Conservation (phyloP, 2,797 vertebrate species). For the Pantherophis vulpinus region DNA sequence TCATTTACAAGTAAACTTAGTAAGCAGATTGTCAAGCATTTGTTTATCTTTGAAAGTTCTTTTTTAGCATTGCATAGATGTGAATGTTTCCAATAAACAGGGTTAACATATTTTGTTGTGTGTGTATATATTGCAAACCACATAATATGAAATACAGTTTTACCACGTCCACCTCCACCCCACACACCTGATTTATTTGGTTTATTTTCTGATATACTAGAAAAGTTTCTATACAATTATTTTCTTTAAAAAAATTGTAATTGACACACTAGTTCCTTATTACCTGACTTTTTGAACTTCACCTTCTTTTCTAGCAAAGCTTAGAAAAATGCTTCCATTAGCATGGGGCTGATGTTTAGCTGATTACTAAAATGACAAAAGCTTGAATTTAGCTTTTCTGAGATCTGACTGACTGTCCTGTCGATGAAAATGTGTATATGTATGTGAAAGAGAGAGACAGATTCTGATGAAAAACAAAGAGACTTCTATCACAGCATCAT, state of each 20-base stretch:
- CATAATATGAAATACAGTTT: neutral
- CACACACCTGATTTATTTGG: neutral
- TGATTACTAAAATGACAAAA: neutral
- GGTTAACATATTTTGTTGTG: neutral
- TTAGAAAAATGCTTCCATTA: neutral
- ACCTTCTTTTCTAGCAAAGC: neutral
- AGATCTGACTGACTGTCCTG: neutral
- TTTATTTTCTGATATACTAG: neutral
- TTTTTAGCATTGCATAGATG: neutral
- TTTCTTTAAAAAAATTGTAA: neutral
- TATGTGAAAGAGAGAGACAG: neutral
- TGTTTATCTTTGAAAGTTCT: constrained; percentile 3
- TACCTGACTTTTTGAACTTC: neutral
- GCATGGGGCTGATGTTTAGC: fast-evolving
- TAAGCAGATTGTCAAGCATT: neutral
- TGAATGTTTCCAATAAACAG: neutral
- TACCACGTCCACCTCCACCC: no score
- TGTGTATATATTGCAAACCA: neutral
- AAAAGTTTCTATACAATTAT: neutral
- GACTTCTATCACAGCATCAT: constrained; percentile 17
- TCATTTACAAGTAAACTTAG: neutral
- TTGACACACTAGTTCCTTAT: neutral
- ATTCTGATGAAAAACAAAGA: neutral
- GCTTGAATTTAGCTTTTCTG: constrained; percentile 8
- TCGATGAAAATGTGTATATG: neutral